Evolutionary conservation across 2,888 invertebrate genomes (phyloP).

Genomic region (Orchestes rusci): DNA sequence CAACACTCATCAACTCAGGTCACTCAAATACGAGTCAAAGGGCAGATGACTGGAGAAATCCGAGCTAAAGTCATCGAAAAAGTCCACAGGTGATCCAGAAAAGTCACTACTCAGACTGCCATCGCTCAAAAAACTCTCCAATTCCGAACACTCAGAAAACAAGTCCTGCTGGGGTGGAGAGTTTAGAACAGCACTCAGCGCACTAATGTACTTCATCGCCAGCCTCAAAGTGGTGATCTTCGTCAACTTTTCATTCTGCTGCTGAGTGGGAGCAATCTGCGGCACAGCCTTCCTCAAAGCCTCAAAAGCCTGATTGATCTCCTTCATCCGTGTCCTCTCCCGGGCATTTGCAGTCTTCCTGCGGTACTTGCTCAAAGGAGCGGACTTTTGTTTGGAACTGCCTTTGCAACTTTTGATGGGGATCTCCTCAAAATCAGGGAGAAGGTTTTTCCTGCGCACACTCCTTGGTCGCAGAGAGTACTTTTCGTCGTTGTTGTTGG

Average conservation of each 20-base stretch:
- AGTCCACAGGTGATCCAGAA: constrained; percentile 35
- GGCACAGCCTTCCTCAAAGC: constrained; percentile 54
- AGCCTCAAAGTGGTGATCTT: constrained; percentile 60
- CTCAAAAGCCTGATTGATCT: constrained; percentile 63
- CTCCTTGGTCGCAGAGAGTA: constrained; percentile 43
- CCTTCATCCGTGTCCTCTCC: constrained; percentile 59
- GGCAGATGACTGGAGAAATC: constrained; percentile 39
- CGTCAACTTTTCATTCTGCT: constrained; percentile 52
- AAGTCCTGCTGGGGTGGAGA: constrained; percentile 15
- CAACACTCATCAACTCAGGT: constrained; percentile 38
- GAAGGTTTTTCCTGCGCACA: constrained; percentile 30
- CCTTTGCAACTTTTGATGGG: constrained; percentile 5
- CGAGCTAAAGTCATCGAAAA: constrained; percentile 42
- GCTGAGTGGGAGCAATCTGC: constrained; percentile 36
- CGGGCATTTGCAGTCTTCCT: constrained; percentile 62
- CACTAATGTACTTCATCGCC: constrained; percentile 61
- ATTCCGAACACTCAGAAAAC: constrained; percentile 41
- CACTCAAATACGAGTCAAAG: constrained; percentile 39
- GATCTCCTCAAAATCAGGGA: constrained; percentile 14
- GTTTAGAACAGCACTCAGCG: constrained; percentile 33
- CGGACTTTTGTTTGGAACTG: constrained; percentile 39
- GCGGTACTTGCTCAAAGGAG: constrained; percentile 60
- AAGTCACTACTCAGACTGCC: constrained; percentile 38
- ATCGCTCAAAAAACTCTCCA: constrained; percentile 48
- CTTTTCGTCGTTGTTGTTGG: constrained; percentile 43